Conservation (phyloP, 1,140 invertebrate genomes). For the Temnothorax nylanderi region DNA sequence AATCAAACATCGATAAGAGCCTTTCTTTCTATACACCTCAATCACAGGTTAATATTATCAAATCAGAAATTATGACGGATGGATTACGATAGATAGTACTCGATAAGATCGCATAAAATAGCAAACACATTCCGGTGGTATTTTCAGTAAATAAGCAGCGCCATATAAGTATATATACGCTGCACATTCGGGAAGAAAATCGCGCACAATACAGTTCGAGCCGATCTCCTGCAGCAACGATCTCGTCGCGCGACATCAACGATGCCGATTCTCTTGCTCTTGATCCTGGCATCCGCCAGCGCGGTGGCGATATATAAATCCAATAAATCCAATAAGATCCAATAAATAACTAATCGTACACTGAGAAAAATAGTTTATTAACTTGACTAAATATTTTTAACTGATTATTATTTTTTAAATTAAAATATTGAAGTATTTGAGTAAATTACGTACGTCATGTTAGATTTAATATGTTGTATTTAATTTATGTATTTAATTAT, state of each 20-base stretch:
- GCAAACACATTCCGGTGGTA: neutral
- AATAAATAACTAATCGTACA: neutral
- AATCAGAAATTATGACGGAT: too few species aligned
- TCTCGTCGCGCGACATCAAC: neutral
- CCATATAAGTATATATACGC: neutral
- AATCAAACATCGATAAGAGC: neutral
- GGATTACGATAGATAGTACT: neutral
- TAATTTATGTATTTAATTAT: too few species aligned
- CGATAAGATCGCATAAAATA: slow-evolving; percentile 14
- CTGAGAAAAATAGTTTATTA: too few species aligned
- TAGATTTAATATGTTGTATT: too few species aligned
- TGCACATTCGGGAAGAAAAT: slow-evolving; percentile 8
- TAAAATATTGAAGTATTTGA: too few species aligned
- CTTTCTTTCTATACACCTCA: neutral
- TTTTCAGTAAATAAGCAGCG: slow-evolving; percentile 3
- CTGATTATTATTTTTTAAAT: too few species aligned
- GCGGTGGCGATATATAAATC: neutral
- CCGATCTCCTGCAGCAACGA: neutral
- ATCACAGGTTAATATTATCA: neutral
- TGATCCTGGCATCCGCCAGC: neutral
- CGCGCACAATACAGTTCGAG: neutral
- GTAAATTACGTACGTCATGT: too few species aligned
- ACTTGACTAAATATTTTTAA: too few species aligned
- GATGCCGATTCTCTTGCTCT: neutral
- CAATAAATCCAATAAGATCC: too few species aligned